Percentiles rank a stretch among this genome's conserved stretches.
phyloP scores from a whole-genome alignment of 2,888 invertebrate genomes.

The Troides aeacus region DNA sequence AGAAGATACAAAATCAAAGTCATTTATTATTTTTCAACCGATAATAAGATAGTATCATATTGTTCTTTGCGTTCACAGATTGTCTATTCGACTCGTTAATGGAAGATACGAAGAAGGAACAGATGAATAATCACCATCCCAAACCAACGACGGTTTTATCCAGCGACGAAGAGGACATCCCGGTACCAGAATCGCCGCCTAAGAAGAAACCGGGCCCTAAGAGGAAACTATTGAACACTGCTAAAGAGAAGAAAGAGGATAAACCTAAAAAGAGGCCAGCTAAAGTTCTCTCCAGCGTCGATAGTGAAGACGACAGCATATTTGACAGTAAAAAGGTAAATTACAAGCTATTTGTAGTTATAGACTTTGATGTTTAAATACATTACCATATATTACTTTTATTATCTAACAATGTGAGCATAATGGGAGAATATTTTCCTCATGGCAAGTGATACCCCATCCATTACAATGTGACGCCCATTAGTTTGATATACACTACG shows the following conservation, averaged over 20 bases:
- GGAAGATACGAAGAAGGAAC: slow-evolving; percentile 69
- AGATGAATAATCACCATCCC: slow-evolving; percentile 35
- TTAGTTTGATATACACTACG: too few relatives aligned
- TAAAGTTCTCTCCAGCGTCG: slow-evolving; percentile 54
- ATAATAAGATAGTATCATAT: too few relatives aligned
- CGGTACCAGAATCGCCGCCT: slow-evolving; percentile 44
- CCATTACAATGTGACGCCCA: too few relatives aligned
- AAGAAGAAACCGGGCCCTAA: slow-evolving; percentile 65
- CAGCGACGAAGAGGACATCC: slow-evolving; percentile 48
- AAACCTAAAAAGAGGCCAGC: slow-evolving; percentile 68
- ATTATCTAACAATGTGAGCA: too few relatives aligned
- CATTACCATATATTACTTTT: too few relatives aligned
- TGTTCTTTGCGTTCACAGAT: slow-evolving; percentile 48
- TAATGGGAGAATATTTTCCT: too few relatives aligned
- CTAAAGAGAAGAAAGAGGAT: slow-evolving; percentile 49
- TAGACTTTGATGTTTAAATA: too few relatives aligned
- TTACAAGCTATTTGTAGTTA: background rate
- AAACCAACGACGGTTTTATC: slow-evolving; percentile 44
- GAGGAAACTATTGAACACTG: slow-evolving; percentile 53
- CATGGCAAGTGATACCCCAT: too few relatives aligned
- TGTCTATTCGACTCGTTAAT: slow-evolving; percentile 76
- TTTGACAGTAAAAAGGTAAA: slow-evolving; percentile 73
- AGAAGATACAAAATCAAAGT: background rate
- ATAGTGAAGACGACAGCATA: slow-evolving; percentile 72
- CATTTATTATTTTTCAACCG: too few relatives aligned